Evolutionary conservation across 2,888 invertebrate species (phyloP), one percentile per base, ranked within the genome.

Genomic region (Leucophora obtusa): DNA sequence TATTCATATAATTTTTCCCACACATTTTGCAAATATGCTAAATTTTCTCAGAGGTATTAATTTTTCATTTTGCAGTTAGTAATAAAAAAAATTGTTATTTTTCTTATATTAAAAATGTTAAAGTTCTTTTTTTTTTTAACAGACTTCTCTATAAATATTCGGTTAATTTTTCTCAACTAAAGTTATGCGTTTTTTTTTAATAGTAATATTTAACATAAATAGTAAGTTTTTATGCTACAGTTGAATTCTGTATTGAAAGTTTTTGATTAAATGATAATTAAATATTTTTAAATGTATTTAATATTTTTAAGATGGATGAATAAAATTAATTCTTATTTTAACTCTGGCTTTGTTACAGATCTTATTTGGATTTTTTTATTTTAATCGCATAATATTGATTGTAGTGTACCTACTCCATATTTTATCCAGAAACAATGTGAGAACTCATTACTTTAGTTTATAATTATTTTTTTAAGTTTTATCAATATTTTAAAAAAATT

Each of bases 41-140:
- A 73, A 79, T 73, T 73, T 73, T 79, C 79, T 73, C 79, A 54
- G 73, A 47, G 73, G 69, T 73, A 79, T 79, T 79, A 79, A 69
- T 69, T 79, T 73, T 79, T 65, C 43, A 70, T 69, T 73, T 68
- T 62, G 24, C 14, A 70, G 17, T 50, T 62, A 53, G 47, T 33
- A n/a, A 47, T 53, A 21, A 38, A 59, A 38, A 60, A 59, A 62
- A 24, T 66, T 54, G 15, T 43, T 24, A 24, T 47, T 56, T 43
- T 68, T 68, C 28, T 14, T 54, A 66, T 18, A 11, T 50, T 62
- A 50, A 58, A 33, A 69, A 54, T 11, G 15, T 56, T 47, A 11
- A 56, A 28, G 17, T 50, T 58, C 17, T 38, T 54, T 54, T 54
- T 56, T 24, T 54, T 54, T 56, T 24, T 54, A 38, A 47, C 11